Percentiles rank a stretch among this genome's conserved stretches.
These are phyloP conservation scores for Lepidochrysops patricia DNA, from an alignment of 2,888 invertebrate genomes.

Conservation along the genomic window DNA sequence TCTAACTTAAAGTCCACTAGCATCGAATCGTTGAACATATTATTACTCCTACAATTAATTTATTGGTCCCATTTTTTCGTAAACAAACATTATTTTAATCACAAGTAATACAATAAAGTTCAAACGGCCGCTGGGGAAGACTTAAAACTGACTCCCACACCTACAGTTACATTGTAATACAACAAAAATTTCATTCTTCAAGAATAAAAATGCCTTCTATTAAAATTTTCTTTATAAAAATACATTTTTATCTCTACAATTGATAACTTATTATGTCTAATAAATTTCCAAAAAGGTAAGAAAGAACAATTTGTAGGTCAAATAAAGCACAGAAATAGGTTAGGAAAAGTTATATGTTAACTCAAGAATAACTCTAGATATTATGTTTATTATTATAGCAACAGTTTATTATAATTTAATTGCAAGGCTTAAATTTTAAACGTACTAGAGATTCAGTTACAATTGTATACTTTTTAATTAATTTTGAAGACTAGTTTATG, in stretches of 20 bases:
- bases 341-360: not conserved
- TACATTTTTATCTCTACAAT: not conserved
- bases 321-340: not conserved
- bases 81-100: not conserved
- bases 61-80: slow-evolving; percentile 23
- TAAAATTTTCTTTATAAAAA: not conserved
- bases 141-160: not conserved
- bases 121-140: not conserved
- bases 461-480: not conserved
- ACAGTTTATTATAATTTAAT: not conserved
- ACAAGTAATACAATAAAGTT: not conserved
- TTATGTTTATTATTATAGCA: not conserved
- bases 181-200: not conserved
- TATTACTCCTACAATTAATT: slow-evolving; percentile 10
- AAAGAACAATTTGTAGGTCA: not conserved
- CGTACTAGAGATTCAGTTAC: not conserved
- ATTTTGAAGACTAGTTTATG: not conserved
- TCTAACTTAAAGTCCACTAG: slow-evolving; percentile 17
- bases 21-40: slow-evolving; percentile 16
- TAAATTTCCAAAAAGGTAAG: not conserved
- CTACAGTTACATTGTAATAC: not conserved
- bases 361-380: not conserved
- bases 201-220: not conserved
- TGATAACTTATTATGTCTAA: not conserved
- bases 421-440: not conserved